Conservation (phyloP, 2,888 invertebrate species). For the Isoperla grammatica region DNA sequence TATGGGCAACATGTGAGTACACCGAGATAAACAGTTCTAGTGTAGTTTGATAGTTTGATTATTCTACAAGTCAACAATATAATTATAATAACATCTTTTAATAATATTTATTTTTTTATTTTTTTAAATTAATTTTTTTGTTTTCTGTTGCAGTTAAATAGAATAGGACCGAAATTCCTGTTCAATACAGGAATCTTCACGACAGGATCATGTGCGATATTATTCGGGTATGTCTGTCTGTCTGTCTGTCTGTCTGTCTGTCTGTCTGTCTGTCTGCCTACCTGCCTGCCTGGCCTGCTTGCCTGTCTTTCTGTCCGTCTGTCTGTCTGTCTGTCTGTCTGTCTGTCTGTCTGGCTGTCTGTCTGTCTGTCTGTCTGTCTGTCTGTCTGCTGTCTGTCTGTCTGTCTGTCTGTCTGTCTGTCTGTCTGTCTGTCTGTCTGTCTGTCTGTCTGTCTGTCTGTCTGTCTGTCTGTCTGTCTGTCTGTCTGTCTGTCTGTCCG, state of each 20-base stretch:
- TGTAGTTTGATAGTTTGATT: no score
- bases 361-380: conserved; percentile 44
- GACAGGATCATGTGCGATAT: conserved; percentile 74
- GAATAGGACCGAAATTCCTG: conserved; percentile 70
- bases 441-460: conserved; percentile 44
- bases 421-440: conserved; percentile 44
- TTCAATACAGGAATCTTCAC: conserved; percentile 80
- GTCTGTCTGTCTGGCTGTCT: conserved; percentile 37
- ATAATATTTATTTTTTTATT: not conserved
- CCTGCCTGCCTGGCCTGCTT: no score
- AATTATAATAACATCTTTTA: not conserved
- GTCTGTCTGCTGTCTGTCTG: conserved; percentile 39
- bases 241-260: conserved; percentile 39
- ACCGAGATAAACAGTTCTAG: no score
- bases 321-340: conserved; percentile 44
- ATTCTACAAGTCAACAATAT: not conserved
- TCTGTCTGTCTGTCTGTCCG: conserved; percentile 41
- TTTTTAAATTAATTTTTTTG: not conserved
- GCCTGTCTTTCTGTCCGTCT: no score
- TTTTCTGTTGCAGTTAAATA: conserved; percentile 52
- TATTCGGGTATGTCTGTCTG: conserved; percentile 60
- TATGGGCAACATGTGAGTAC: conserved; percentile 66
- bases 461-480: conserved; percentile 44
- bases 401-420: conserved; percentile 44
- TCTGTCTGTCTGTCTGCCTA: conserved; percentile 42